Conservation (phyloP, 2,113 vertebrate genomes). For the Plectropomus leopardus region DNA sequence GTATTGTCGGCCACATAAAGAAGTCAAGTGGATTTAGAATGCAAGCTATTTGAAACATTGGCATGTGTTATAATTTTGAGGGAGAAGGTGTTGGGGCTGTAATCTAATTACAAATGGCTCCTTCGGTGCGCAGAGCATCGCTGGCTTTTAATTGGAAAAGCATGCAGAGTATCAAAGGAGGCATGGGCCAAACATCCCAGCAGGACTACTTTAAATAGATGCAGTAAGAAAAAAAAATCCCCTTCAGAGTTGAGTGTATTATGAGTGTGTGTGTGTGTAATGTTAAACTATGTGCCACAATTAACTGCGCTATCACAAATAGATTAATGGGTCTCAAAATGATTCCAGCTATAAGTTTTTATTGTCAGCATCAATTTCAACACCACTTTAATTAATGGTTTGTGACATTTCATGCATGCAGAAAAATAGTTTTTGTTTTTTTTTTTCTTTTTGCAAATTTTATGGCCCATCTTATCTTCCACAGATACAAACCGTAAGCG, state of each 20-base stretch:
- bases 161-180: constrained; percentile 64
- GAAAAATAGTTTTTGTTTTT: neutral
- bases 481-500: constrained; percentile 91
- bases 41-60: constrained; percentile 17
- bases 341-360: constrained; percentile 19
- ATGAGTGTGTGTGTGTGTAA: neutral
- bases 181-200: constrained; percentile 54
- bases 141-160: constrained; percentile 72
- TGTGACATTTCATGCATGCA: neutral
- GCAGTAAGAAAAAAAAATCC: neutral
- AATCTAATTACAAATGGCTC: constrained; percentile 53
- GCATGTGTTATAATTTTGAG: constrained; percentile 32
- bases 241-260: neutral
- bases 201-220: constrained; percentile 57
- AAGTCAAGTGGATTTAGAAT: constrained; percentile 61
- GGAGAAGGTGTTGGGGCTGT: constrained; percentile 10
- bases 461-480: constrained; percentile 17
- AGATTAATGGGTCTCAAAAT: constrained; percentile 24
- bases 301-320: constrained; percentile 45
- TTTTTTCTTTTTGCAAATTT: neutral
- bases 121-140: constrained; percentile 22
- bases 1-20: constrained; percentile 36
- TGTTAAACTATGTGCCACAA: constrained; percentile 22
- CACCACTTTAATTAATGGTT: neutral
- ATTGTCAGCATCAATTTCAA: constrained; percentile 17